Base-by-base conservation (phyloP, 2,113 vertebrate species). In the Hypocryptadius cinnamomeus region DNA sequence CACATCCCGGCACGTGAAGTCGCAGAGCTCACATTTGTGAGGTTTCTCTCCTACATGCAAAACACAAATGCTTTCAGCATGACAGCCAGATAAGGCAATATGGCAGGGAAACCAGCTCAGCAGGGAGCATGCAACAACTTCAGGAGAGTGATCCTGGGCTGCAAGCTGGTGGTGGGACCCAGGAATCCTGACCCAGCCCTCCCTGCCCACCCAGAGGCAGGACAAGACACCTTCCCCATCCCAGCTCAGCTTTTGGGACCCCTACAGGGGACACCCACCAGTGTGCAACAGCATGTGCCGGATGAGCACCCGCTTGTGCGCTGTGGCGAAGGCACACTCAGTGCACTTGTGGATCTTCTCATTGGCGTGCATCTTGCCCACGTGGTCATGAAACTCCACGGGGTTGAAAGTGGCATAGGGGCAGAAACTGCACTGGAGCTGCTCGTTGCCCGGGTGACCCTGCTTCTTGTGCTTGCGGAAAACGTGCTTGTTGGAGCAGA, bases 271-370 rank as follows among this genome's bases (percentile, higher is more conserved):
- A 72, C 27, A 92, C 98, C 96, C 87, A 99, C 99, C 99, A 0
- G 98, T 99, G 94, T 99, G 99, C 89, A 98, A 97, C 83, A 99
- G 96, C 97, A 98, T 97, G 97, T 99, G 99, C 51, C 99, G 97
- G 94, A 98, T 99, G 78, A 99, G 97, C 63, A 99, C 98, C 21
- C 99, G 98, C 96, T 99, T 99, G 95, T 99, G 99, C 0, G 99
- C 98, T 0, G 99, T 99, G 87, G 98, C 97, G 2, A 99, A 99
- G 96, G 87, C 97, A 86, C 99, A 99, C 94, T 99, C 98, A 0
- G 97, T 83, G 87, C 99, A 99, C 76, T 97, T 98, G 74, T 99
- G 99, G 85, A 98, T 99, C 97, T 99, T 99, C 97, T 99, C 99
- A 0, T 98, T 98, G 91, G 99, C 99, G 0, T 99, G 99, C 97